Conservation (phyloP, 2,113 vertebrate genomes). For the Semnornis frantzii region DNA sequence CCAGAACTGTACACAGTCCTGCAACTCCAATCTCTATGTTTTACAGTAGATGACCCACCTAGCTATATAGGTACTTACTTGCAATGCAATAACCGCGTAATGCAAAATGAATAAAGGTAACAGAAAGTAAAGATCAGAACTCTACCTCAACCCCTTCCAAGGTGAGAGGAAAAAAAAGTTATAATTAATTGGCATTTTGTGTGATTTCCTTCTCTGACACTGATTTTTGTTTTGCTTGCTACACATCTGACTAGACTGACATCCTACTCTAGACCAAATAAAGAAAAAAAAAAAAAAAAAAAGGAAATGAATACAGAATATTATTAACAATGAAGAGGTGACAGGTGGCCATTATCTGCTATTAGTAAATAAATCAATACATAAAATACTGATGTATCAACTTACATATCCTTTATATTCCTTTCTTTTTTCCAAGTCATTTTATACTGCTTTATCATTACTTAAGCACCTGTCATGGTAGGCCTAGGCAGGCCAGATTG, state of each 20-base stretch:
- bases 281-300: background rate
- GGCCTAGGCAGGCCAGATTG: no score
- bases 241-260: background rate
- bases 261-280: background rate
- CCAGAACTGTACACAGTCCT: background rate
- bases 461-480: no score
- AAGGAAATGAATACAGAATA: background rate
- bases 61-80: background rate
- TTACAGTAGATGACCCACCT: background rate
- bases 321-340: background rate
- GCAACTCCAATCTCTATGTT: background rate
- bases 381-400: background rate
- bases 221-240: background rate
- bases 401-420: background rate
- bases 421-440: background rate
- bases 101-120: background rate
- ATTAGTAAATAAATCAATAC: no score
- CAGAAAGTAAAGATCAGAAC: background rate
- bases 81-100: background rate
- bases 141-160: background rate
- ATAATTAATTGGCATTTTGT: background rate
- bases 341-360: background rate
- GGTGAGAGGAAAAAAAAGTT: background rate
- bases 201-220: background rate
- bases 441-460: background rate